These are phyloP conservation scores for Saxicola maurus DNA, from an alignment of 2,797 vertebrate genomes.

Conservation along the genomic window DNA sequence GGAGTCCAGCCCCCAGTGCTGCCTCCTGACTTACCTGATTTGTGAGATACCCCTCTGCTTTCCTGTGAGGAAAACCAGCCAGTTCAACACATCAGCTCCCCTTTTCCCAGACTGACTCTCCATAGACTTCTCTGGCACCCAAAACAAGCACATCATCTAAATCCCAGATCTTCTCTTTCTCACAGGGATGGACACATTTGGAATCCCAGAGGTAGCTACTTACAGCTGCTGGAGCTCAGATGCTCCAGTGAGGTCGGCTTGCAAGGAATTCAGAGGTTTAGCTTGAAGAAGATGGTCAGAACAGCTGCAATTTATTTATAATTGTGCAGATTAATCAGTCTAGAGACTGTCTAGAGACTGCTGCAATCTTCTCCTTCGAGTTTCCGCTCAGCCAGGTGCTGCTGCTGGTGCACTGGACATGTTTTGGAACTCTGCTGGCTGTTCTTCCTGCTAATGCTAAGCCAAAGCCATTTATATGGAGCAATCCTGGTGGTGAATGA, in stretches of 20 bases:
- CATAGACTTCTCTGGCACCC: not conserved
- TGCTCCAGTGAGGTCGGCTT: not conserved
- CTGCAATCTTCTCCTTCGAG: not conserved
- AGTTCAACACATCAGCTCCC: not conserved
- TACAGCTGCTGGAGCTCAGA: not conserved
- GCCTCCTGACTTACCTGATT: not conserved
- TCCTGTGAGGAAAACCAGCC: not conserved
- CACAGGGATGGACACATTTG: not conserved
- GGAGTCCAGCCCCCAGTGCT: not conserved
- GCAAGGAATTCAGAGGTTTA: not conserved
- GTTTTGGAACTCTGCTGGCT: not conserved
- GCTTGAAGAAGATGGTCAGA: not conserved
- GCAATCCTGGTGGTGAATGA: not conserved
- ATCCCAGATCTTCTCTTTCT: not conserved
- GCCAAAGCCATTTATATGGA: not conserved
- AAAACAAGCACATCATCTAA: not conserved
- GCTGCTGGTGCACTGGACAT: not conserved
- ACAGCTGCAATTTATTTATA: constrained; percentile 15
- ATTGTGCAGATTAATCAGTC: not conserved
- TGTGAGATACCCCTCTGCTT: not conserved
- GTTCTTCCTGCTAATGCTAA: not conserved
- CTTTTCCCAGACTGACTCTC: not conserved
- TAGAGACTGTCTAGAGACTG: not conserved
- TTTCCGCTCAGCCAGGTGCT: not conserved
- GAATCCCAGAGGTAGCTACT: not conserved